Percentiles rank a stretch among this genome's conserved stretches.
Evolutionary conservation across 2,797 vertebrate genomes (phyloP).

Genomic region (Nyctalus aviator): DNA sequence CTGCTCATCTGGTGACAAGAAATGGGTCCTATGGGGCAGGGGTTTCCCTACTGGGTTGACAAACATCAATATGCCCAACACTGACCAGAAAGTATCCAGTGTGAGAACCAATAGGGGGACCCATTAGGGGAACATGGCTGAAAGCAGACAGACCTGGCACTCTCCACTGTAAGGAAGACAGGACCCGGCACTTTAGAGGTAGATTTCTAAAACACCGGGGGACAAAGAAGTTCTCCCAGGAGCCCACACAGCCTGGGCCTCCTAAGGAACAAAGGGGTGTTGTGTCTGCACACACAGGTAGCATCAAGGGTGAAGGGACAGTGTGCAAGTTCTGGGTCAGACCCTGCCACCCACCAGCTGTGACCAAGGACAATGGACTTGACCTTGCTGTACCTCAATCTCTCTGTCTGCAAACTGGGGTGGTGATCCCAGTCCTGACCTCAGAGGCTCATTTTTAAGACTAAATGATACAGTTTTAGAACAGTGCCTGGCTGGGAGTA

Average conservation of each 20-base stretch:
- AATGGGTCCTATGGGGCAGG: background rate
- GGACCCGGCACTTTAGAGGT: rapidly evolving
- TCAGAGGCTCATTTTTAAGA: background rate
- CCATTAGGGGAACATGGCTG: background rate
- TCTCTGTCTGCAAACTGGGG: background rate
- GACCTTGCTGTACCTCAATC: background rate
- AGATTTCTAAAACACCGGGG: background rate
- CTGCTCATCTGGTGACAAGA: background rate
- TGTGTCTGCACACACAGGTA: background rate
- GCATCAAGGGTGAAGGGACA: rapidly evolving
- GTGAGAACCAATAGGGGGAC: background rate
- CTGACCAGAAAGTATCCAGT: rapidly evolving
- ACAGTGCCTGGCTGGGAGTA: background rate
- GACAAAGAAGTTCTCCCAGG: background rate
- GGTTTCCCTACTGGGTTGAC: constrained; percentile 7
- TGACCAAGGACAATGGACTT: background rate
- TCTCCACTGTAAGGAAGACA: rapidly evolving
- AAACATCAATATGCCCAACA: background rate
- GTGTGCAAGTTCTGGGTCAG: background rate
- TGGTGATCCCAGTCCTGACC: background rate
- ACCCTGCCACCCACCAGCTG: background rate
- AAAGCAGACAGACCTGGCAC: background rate
- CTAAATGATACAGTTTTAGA: background rate
- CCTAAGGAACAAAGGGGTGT: background rate
- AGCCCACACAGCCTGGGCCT: background rate